phyloP scores from a whole-genome alignment of 2,888 invertebrate species.

The Danaus chrysippus region DNA sequence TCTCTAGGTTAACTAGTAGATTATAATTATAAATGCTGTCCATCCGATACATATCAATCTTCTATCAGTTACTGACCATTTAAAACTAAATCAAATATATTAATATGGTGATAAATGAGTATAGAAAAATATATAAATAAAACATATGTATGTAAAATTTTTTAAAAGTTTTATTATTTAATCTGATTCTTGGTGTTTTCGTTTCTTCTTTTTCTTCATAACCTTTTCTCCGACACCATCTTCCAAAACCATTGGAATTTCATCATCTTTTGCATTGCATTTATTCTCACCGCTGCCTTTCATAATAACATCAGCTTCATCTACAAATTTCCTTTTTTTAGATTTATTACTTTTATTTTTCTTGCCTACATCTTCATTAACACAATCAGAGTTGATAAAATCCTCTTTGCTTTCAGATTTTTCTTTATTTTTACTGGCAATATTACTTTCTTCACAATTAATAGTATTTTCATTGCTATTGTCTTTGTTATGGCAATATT shows the following conservation, averaged over 20 bases:
- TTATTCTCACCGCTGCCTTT: conserved; percentile 14
- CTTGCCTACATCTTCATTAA: background rate
- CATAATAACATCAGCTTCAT: conserved; percentile 26
- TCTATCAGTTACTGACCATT: too few species aligned
- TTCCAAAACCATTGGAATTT: conserved; percentile 9
- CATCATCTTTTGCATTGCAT: conserved; percentile 27
- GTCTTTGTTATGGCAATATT: conserved; percentile 34
- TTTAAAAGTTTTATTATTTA: conserved; percentile 25
- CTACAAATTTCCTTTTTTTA: conserved; percentile 15
- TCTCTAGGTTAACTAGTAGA: too few species aligned
- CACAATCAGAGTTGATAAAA: background rate
- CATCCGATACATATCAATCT: too few species aligned
- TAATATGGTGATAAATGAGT: too few species aligned
- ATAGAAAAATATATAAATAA: too few species aligned
- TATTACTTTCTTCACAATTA: background rate
- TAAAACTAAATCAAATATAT: too few species aligned
- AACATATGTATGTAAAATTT: background rate
- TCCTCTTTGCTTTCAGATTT: background rate
- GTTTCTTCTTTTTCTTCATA: conserved; percentile 30
- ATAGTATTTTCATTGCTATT: conserved; percentile 27
- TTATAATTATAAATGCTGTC: too few species aligned
- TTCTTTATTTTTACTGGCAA: conserved; percentile 4
- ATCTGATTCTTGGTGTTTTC: conserved; percentile 8
- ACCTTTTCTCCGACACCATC: conserved; percentile 13
- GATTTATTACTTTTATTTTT: conserved; percentile 7